A percentile compares a stretch with the other conserved stretches of the same genome.
phyloP scores from a whole-genome alignment of 2,888 invertebrate species.

The Neocrepidodera transversa region DNA sequence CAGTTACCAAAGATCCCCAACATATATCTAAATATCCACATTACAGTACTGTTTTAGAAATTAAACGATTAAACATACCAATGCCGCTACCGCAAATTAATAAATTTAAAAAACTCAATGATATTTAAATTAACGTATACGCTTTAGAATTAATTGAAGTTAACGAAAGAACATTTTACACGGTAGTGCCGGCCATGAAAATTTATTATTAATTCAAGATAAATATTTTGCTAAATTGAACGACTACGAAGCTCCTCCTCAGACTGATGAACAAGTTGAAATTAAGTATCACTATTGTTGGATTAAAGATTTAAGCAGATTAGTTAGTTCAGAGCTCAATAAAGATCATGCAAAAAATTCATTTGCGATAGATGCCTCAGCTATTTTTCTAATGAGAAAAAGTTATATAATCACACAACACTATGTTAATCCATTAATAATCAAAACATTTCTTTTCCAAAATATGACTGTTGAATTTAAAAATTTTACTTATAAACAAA shows the following conservation, averaged over 20 bases:
- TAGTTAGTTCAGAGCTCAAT: slow-evolving; percentile 26
- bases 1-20: too few relatives aligned
- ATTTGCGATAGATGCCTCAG: slow-evolving; percentile 37
- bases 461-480: slow-evolving; percentile 26
- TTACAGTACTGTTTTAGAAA: too few relatives aligned
- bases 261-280: slow-evolving; percentile 34
- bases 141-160: slow-evolving; percentile 5
- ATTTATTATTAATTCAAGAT: slow-evolving; percentile 37
- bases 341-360: slow-evolving; percentile 17
- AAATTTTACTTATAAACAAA: too few relatives aligned
- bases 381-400: slow-evolving; percentile 19
- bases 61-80: too few relatives aligned
- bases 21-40: too few relatives aligned
- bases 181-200: slow-evolving; percentile 20
- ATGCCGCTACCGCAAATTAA: too few relatives aligned
- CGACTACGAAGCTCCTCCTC: slow-evolving; percentile 2
- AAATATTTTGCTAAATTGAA: slow-evolving; percentile 11
- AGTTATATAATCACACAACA: too few relatives aligned
- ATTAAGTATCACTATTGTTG: too few relatives aligned
- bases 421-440: too few relatives aligned
- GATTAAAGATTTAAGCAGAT: slow-evolving; percentile 33
- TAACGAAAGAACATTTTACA: slow-evolving; percentile 10
- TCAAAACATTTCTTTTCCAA: slow-evolving; percentile 21
- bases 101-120: too few relatives aligned
- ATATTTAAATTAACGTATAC: too few relatives aligned